A percentile compares a stretch with the other conserved stretches of the same genome.
phyloP scores from a whole-genome alignment of 2,797 vertebrate species.

The Pteropus rufus region DNA sequence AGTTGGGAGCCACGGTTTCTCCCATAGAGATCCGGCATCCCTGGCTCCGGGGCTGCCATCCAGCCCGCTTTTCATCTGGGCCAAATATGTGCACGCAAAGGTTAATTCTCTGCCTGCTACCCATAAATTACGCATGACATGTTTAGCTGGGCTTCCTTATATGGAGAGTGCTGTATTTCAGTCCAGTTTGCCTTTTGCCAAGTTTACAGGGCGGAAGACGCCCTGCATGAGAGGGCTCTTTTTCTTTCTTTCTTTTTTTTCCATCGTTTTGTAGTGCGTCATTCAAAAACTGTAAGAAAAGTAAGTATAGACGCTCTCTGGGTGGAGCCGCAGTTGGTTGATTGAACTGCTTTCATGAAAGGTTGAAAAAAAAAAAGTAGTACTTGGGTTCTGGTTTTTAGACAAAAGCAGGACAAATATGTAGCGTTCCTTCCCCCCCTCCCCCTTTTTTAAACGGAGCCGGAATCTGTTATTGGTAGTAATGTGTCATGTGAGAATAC shows the following conservation, averaged over 20 bases:
- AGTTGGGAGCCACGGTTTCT: not conserved
- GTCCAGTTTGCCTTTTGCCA: slow-evolving; percentile 85
- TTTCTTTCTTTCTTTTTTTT: slow-evolving; percentile 77
- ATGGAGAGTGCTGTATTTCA: slow-evolving; percentile 86
- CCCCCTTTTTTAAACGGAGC: slow-evolving; percentile 2
- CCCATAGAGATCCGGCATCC: not conserved
- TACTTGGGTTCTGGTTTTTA: slow-evolving; percentile 9
- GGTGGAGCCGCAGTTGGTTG: slow-evolving; percentile 28
- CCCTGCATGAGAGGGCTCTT: slow-evolving; percentile 80
- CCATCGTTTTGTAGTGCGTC: slow-evolving; percentile 83
- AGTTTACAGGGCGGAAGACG: slow-evolving; percentile 83
- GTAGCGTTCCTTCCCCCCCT: not conserved
- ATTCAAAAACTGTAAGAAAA: slow-evolving; percentile 84
- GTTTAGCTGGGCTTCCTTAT: slow-evolving; percentile 90
- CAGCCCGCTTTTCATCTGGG: slow-evolving; percentile 74
- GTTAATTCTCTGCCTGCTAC: slow-evolving; percentile 86
- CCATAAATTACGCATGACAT: slow-evolving; percentile 91
- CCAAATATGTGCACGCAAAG: slow-evolving; percentile 84
- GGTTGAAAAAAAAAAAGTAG: slow-evolving; percentile 25
- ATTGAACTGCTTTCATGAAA: not conserved
- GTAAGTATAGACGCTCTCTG: slow-evolving; percentile 79
- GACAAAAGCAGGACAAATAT: slow-evolving; percentile 57
- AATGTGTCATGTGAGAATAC: slow-evolving; percentile 65
- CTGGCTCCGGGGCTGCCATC: not conserved
- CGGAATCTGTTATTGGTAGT: slow-evolving; percentile 74